Evolutionary conservation across 2,113 vertebrate genomes (phyloP).

Genomic region (Pardalotus punctatus): DNA sequence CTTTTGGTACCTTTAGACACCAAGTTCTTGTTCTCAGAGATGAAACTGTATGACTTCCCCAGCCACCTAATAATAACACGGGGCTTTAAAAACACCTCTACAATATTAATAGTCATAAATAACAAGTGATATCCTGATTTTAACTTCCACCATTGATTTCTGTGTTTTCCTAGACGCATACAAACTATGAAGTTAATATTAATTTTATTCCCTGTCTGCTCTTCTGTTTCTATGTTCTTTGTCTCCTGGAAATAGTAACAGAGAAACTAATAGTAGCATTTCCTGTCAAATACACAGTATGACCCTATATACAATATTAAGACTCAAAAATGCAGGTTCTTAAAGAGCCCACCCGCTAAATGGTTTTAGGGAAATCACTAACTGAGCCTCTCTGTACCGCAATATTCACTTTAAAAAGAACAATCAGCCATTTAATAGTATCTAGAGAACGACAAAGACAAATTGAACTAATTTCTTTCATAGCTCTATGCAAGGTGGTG

Average conservation of each 20-base stretch:
- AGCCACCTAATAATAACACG: fast-evolving
- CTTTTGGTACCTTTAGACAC: background rate
- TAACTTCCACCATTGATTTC: background rate
- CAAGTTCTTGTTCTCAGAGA: background rate
- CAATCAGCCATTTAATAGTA: background rate
- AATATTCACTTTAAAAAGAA: background rate
- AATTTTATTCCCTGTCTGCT: background rate
- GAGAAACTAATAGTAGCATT: background rate
- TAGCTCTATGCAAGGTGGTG: background rate
- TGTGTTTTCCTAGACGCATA: background rate
- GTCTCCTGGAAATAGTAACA: background rate
- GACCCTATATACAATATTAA: fast-evolving
- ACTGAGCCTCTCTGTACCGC: background rate
- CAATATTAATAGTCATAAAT: background rate
- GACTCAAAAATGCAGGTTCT: background rate
- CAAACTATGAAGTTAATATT: background rate
- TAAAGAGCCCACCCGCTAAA: background rate
- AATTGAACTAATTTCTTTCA: background rate
- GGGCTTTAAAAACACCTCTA: background rate
- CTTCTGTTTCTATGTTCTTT: background rate
- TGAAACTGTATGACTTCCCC: background rate
- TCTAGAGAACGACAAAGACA: background rate
- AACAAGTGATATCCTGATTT: background rate
- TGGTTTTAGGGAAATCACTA: background rate
- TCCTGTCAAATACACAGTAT: background rate